Evolutionary conservation across 2,888 invertebrate species (phyloP), one percentile per base, ranked within the genome.

Genomic region (Carabus problematicus): DNA sequence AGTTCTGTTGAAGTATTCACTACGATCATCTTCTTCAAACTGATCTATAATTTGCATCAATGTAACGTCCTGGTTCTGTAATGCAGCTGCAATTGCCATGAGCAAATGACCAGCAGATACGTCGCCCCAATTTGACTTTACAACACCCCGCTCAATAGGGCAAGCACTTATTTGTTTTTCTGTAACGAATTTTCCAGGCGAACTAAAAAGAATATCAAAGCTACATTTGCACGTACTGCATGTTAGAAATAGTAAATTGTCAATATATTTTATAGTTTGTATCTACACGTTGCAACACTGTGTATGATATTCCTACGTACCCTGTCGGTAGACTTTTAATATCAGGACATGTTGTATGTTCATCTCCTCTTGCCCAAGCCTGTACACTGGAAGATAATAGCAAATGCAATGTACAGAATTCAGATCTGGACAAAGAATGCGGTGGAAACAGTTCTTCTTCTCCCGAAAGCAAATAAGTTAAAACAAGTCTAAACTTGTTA

Each of bases 91-190:
- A 62, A 89, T 80, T 0, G 86, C 87, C 3, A 86, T 83, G 70
- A 89, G 83, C 8, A 90, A 75, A 1, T 85, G 85, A 0, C 89
- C 88, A 0, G 85, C 83, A 4, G 88, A 82, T 71, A 89, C 77
- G 0, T 87, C 84, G 1, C 88, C 89, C 84, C 86, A 90, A 3
- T 84, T 81, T 0, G 89, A 88, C 76, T 86, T 83, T 8, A 91
- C 81, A 0, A 89, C 87, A 0, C 91, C 91, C 42, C 84, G 83
- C 82, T 90, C 90, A 70, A 87, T 82, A 0, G 90, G 89, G 76
- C 90, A 90, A 73, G 45, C 70, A 63, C 77, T 77, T 63, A 54
- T 61, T 47, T 43, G 18, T 45, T 43, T 42, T 8, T 43, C 56
- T 29, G 8, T 29, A n/a, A 62, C 39, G 7, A 52, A 40, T 47